phyloP scores from a whole-genome alignment of 2,797 vertebrate species.

The Enteromius paludinosus region DNA sequence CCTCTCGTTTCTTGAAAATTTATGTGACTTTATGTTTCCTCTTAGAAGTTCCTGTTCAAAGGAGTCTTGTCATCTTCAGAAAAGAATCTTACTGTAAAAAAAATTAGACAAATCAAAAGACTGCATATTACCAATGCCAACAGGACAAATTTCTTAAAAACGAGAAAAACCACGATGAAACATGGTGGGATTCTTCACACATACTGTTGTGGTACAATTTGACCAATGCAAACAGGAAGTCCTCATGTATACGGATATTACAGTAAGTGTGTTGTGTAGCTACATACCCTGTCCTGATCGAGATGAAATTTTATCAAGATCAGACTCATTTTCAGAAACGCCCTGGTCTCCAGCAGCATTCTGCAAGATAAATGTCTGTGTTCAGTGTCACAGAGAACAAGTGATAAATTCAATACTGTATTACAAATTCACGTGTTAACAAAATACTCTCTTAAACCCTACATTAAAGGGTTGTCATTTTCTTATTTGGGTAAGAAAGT shows the following conservation, averaged over 20 bases:
- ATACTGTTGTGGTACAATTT: not conserved
- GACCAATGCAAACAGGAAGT: not conserved
- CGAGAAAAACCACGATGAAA: not conserved
- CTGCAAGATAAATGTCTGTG: constrained; percentile 5
- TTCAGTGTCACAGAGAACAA: not conserved
- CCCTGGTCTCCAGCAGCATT: not conserved
- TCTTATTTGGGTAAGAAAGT: not conserved
- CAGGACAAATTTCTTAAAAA: not conserved
- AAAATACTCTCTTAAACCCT: not conserved
- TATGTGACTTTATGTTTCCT: not conserved
- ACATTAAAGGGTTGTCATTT: not conserved
- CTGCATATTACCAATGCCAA: not conserved
- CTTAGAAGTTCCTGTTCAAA: constrained; percentile 38
- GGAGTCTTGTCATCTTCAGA: constrained; percentile 42
- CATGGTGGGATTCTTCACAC: not conserved
- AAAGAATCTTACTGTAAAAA: constrained; percentile 54
- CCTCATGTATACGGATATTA: not conserved
- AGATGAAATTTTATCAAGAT: constrained; percentile 22
- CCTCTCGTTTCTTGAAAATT: not conserved
- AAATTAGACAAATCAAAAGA: not conserved
- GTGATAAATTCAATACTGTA: not conserved
- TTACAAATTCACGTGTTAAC: not conserved
- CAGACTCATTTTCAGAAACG: not conserved
- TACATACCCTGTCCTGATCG: constrained; percentile 44
- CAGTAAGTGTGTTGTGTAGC: not conserved